phyloP scores from a whole-genome alignment of 2,113 vertebrate species.

The Tichodroma muraria region DNA sequence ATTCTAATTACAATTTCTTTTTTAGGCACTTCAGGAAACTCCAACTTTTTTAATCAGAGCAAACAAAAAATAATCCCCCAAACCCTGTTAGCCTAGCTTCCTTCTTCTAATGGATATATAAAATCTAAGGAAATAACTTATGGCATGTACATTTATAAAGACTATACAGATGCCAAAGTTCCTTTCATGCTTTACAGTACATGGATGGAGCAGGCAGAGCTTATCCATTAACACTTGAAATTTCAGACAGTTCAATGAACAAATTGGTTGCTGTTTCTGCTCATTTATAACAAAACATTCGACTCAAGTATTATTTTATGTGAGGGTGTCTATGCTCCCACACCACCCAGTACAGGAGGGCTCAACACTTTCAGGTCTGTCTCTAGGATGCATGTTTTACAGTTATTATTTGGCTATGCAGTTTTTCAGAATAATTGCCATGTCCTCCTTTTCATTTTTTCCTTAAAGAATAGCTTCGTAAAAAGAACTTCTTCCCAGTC shows the following conservation, averaged over 20 bases:
- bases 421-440: not conserved
- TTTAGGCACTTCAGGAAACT: not conserved
- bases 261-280: not conserved
- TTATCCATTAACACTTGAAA: not conserved
- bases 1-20: not conserved
- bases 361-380: not conserved
- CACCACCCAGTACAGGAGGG: not conserved
- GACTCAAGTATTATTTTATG: not conserved
- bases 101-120: not conserved
- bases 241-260: not conserved
- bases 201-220: not conserved
- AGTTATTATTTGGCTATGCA: not conserved
- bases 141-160: not conserved
- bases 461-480: not conserved
- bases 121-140: not conserved
- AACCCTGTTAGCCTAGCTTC: not conserved
- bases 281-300: not conserved
- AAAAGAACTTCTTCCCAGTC: not conserved
- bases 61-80: not conserved
- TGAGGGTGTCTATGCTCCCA: not conserved
- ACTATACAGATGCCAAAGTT: not conserved
- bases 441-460: not conserved
- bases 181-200: not conserved
- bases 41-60: not conserved
- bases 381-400: not conserved